Conservation (phyloP, 2,888 invertebrate genomes). For the Smittia aterrima region DNA sequence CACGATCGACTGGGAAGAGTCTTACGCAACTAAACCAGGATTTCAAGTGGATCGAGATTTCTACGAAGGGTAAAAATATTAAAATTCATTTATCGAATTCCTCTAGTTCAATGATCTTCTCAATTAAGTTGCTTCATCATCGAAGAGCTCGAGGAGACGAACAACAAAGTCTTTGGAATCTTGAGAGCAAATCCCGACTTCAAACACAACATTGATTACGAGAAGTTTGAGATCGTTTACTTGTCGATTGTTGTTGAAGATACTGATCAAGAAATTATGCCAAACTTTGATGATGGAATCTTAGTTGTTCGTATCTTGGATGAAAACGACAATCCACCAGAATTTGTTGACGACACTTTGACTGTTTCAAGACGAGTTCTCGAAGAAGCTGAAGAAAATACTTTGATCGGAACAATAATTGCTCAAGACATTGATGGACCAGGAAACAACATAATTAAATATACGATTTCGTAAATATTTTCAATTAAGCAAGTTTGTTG, state of each 20-base stretch:
- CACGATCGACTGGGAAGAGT: slow-evolving; percentile 60
- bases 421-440: slow-evolving; percentile 65
- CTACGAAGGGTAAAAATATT: slow-evolving; percentile 50
- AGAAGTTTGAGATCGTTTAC: slow-evolving; percentile 61
- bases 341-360: slow-evolving; percentile 56
- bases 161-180: slow-evolving; percentile 43
- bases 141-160: slow-evolving; percentile 42
- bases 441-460: slow-evolving; percentile 59
- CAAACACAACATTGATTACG: slow-evolving; percentile 57
- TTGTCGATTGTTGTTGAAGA: slow-evolving; percentile 58
- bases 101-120: no score
- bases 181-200: slow-evolving; percentile 45
- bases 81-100: slow-evolving; percentile 5
- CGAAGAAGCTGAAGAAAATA: slow-evolving; percentile 56
- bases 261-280: slow-evolving; percentile 55
- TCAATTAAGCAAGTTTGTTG: neutral
- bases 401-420: slow-evolving; percentile 58
- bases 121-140: slow-evolving; percentile 49
- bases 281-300: slow-evolving; percentile 56
- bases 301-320: slow-evolving; percentile 62
- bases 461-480: slow-evolving; percentile 56
- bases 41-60: slow-evolving; percentile 47
- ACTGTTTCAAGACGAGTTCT: slow-evolving; percentile 54
- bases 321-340: slow-evolving; percentile 64
- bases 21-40: slow-evolving; percentile 62